A percentile compares a stretch with the other conserved stretches of the same genome.
phyloP scores from a whole-genome alignment of 2,113 vertebrate species.

The Pholis gunnellus region DNA sequence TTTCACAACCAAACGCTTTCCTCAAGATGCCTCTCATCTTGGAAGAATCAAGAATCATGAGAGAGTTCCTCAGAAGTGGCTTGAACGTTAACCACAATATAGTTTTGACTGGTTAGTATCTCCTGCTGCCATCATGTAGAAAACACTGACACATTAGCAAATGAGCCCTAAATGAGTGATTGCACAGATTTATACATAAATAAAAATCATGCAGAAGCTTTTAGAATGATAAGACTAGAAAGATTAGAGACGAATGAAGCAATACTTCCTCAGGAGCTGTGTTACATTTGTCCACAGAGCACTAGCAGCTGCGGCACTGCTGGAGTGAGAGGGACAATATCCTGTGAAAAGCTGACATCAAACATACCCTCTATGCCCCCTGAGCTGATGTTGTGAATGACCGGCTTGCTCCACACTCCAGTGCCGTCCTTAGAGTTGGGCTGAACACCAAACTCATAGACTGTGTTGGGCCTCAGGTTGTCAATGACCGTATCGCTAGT shows the following conservation, averaged over 20 bases:
- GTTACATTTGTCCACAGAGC: no score
- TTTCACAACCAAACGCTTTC: conserved; percentile 15
- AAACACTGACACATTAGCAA: background rate
- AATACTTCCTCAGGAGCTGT: no score
- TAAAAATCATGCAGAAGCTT: no score
- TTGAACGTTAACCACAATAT: conserved; percentile 24
- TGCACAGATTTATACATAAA: background rate
- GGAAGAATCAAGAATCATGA: background rate
- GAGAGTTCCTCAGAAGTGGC: background rate
- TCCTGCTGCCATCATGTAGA: background rate
- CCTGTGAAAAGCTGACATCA: background rate
- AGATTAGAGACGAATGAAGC: no score
- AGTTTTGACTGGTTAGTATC: conserved; percentile 3
- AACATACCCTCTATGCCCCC: conserved; percentile 43
- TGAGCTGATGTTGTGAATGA: conserved; percentile 86
- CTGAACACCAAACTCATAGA: conserved; percentile 96
- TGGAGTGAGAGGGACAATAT: background rate
- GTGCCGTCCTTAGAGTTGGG: conserved; percentile 83
- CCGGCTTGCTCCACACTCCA: conserved; percentile 91
- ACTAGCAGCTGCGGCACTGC: no score
- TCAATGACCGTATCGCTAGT: conserved; percentile 93
- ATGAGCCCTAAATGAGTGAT: background rate
- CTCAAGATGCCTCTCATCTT: background rate
- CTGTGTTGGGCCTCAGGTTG: conserved; percentile 90
- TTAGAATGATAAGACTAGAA: no score